These are phyloP conservation scores for Xestia rhomboidea DNA, from an alignment of 2,888 invertebrate species.

Conservation along the genomic window DNA sequence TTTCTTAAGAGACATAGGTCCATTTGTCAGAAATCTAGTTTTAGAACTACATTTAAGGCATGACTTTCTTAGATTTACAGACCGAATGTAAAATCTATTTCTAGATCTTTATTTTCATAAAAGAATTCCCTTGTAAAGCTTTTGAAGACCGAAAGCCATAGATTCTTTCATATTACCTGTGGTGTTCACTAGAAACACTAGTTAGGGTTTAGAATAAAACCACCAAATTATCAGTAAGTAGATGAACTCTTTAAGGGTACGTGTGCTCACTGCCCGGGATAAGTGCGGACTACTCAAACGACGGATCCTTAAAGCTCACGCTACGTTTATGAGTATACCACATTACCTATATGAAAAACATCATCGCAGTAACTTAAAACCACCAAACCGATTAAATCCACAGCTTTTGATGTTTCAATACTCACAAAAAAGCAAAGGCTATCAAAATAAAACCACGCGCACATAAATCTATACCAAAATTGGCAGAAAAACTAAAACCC, in stretches of 20 bases:
- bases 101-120: not conserved
- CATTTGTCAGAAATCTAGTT: not conserved
- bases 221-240: no score
- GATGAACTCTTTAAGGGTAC: no score
- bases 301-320: no score
- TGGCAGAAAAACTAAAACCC: slow-evolving; percentile 25
- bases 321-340: no score
- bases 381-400: slow-evolving; percentile 13
- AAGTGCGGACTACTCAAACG: no score
- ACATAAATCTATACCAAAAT: slow-evolving; percentile 17
- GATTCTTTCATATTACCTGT: not conserved
- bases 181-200: no score
- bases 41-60: not conserved
- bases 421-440: not conserved
- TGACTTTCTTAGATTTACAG: not conserved
- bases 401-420: slow-evolving; percentile 9
- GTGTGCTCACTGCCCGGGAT: no score
- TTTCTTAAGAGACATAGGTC: not conserved
- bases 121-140: not conserved
- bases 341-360: not conserved
- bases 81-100: not conserved
- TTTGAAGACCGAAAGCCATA: not conserved
- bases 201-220: no score
- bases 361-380: not conserved
- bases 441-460: slow-evolving; percentile 38